Conservation (phyloP, 2,888 invertebrate genomes). For the Alentia gelatinosa region DNA sequence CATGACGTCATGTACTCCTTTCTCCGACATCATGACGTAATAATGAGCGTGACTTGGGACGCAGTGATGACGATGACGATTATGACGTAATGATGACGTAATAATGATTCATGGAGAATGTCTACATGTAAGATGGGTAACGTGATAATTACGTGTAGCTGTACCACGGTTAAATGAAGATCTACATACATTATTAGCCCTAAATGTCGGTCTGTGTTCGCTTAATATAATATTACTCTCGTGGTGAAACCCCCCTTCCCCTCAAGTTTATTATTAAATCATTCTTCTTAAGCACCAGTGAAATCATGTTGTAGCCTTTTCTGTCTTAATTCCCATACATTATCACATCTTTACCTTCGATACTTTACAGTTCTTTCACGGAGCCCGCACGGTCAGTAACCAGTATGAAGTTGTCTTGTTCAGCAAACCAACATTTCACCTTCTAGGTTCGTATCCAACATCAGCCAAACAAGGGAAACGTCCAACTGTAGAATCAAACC, state of each 20-base stretch:
- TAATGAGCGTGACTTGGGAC: background rate
- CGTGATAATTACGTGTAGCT: conserved; percentile 29
- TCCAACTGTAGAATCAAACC: background rate
- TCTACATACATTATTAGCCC: conserved; percentile 24
- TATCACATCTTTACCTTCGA: conserved; percentile 15
- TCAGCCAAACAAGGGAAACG: background rate
- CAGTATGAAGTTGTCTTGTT: background rate
- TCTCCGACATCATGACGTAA: conserved; percentile 26
- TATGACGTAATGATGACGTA: background rate
- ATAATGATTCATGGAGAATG: background rate
- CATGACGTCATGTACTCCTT: background rate
- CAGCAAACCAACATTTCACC: background rate
- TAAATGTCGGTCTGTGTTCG: background rate
- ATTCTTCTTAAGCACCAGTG: conserved; percentile 27
- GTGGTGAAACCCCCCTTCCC: background rate
- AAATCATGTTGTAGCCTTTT: conserved; percentile 36
- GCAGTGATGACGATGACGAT: background rate
- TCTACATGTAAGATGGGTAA: background rate
- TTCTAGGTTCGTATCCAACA: background rate
- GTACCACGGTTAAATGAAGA: conserved; percentile 24
- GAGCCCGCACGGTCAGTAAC: background rate
- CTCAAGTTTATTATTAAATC: conserved; percentile 27
- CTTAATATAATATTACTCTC: background rate
- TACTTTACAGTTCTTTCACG: background rate
- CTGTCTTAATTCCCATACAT: background rate